Conservation (phyloP, 2,113 vertebrate genomes). For the rabbit (Oryctolagus cuniculus) region mOryCun1.1 NC_091436.1:152892001-152892500, state of each 20-base stretch:
- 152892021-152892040: too few species aligned
- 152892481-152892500: not conserved
- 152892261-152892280: not conserved
- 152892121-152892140: too few species aligned
- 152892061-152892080: too few species aligned
- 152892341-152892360: not conserved
- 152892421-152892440: not conserved
- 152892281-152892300: rapidly evolving
- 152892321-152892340: not conserved
- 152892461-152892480: not conserved
- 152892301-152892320: not conserved
- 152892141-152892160: too few species aligned
- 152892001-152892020: too few species aligned
- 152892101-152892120: too few species aligned
- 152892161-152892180: too few species aligned
- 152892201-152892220: not conserved
- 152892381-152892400: not conserved
- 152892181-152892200: too few species aligned
- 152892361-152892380: not conserved
- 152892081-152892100: too few species aligned
- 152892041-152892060: too few species aligned
- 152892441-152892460: not conserved
- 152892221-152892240: not conserved
- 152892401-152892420: not conserved
- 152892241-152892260: not conserved